Percentiles rank a stretch among this genome's conserved stretches.
Conservation (phyloP, 1,140 invertebrate species). For the Lamellibrachia luymesi region DNA sequence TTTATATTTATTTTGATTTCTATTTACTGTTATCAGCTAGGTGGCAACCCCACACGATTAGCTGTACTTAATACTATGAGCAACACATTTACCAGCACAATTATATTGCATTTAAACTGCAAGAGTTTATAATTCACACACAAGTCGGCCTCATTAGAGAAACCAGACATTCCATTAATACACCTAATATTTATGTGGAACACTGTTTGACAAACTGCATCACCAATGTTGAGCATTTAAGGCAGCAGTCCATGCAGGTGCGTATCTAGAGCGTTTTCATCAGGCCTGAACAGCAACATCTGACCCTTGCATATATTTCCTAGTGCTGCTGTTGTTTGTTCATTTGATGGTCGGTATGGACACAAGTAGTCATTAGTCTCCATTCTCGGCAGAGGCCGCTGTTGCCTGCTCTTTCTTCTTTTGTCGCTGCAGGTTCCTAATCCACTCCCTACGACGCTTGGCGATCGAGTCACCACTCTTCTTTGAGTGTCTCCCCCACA, state of each 20-base stretch:
- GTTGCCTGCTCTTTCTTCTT: background rate
- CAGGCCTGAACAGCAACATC: background rate
- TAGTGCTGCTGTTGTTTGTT: background rate
- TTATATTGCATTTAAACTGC: background rate
- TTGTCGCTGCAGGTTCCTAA: background rate
- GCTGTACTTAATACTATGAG: background rate
- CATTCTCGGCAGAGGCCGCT: background rate
- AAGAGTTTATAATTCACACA: background rate
- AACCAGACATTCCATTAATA: background rate
- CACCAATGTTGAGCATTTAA: background rate
- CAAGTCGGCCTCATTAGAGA: background rate
- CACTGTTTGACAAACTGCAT: background rate
- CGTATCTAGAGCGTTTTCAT: background rate
- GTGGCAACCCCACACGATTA: background rate
- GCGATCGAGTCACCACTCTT: background rate
- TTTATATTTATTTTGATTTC: background rate
- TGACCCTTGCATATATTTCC: background rate
- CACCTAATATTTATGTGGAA: background rate
- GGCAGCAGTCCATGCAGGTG: background rate
- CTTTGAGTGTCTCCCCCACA: background rate
- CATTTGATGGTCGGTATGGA: background rate
- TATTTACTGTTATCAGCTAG: background rate
- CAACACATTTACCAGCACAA: background rate
- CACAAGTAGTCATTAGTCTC: background rate
- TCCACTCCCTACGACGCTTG: background rate